A percentile compares a stretch with the other conserved stretches of the same genome.
These are phyloP conservation scores for Drosophila multiciliata DNA, from an alignment of 2,888 invertebrate genomes.

Conservation along the genomic window DNA sequence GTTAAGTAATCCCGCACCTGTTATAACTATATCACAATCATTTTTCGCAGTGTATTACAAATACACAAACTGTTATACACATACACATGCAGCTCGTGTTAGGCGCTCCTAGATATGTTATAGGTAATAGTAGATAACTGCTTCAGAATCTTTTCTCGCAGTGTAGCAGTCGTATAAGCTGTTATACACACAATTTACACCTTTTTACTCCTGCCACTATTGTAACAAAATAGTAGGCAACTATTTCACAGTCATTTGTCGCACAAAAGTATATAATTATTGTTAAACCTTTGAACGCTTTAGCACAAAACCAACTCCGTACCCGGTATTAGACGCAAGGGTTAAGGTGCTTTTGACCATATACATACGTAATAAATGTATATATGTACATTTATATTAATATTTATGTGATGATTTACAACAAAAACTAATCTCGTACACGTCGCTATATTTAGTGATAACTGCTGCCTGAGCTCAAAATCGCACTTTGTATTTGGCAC, in stretches of 20 bases:
- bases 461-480: slow-evolving; percentile 8
- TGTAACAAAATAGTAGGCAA: slow-evolving; percentile 8
- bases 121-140: neutral
- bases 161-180: slow-evolving; percentile 9
- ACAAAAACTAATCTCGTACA: slow-evolving; percentile 23
- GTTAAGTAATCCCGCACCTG: neutral
- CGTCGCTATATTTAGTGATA: slow-evolving; percentile 14
- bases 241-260: slow-evolving; percentile 3
- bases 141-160: slow-evolving; percentile 4
- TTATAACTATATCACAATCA: slow-evolving; percentile 5
- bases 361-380: neutral
- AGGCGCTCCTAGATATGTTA: slow-evolving; percentile 1
- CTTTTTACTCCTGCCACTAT: neutral
- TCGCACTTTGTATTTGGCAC: slow-evolving; percentile 41
- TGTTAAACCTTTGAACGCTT: slow-evolving; percentile 62
- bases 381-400: slow-evolving; percentile 6
- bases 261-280: slow-evolving; percentile 35
- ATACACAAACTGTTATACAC: neutral
- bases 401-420: neutral
- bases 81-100: too few species aligned
- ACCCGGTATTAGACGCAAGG: slow-evolving; percentile 11
- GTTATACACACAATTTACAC: neutral
- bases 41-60: slow-evolving; percentile 15
- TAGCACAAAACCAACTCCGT: slow-evolving; percentile 25
- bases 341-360: neutral